Evolutionary conservation across 2,113 vertebrate genomes (phyloP).

Genomic region (Mesoclemmys tuberculata): DNA sequence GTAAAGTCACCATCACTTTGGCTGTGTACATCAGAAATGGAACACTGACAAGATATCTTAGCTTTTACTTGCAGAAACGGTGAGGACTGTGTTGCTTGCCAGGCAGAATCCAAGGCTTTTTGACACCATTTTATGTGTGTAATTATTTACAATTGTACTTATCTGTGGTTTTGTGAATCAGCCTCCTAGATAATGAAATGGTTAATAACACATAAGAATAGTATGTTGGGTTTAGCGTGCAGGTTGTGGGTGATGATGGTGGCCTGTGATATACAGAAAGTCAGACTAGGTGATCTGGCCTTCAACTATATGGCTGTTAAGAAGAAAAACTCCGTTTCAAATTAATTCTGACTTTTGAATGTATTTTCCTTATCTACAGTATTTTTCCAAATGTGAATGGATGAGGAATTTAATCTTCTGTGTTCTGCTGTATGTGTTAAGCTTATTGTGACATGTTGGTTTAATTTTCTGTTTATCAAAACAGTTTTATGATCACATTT

Average conservation of each 20-base stretch:
- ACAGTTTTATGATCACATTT: not conserved
- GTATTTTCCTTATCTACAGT: not conserved
- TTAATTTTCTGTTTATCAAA: not conserved
- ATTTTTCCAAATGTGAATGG: not conserved
- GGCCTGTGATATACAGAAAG: no score
- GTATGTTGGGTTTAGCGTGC: no score
- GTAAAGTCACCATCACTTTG: not conserved
- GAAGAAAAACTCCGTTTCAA: not conserved
- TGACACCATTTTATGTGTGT: not conserved
- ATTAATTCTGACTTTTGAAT: not conserved
- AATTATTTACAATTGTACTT: not conserved
- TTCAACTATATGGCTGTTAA: no score
- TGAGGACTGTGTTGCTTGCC: not conserved
- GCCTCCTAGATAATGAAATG: not conserved
- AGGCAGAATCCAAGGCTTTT: not conserved
- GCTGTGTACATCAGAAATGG: not conserved
- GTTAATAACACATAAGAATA: not conserved
- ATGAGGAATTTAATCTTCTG: not conserved
- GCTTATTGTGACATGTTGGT: not conserved
- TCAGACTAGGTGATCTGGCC: no score
- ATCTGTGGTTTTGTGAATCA: not conserved
- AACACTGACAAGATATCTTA: not conserved
- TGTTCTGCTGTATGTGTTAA: not conserved
- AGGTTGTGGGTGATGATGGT: no score
- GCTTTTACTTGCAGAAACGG: not conserved